Evolutionary conservation across 2,113 vertebrate genomes (phyloP), one percentile per base, ranked within the genome.

Genomic region (Anhinga rufa): DNA sequence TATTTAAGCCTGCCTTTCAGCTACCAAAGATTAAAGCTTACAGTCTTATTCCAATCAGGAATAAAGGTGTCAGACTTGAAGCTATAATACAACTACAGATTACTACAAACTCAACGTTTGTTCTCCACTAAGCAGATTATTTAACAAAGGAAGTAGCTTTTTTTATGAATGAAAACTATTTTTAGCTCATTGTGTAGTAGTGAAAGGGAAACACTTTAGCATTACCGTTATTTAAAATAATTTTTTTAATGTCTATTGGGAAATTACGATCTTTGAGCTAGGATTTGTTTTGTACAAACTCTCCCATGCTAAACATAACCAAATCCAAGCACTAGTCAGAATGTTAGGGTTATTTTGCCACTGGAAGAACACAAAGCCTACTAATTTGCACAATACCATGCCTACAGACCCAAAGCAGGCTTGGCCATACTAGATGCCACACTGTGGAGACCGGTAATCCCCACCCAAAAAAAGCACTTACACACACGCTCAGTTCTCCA

Each of bases 131-230:
- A 79, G 49, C 29, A 72, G 77, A 89, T 95, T 92, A 96, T 61
- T 96, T 93, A 96, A 92, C 81, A 93, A 89, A 92, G 96, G 96
- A 97, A 96, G 42, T 52, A 69, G 77, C 17, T 65, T 85, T 96
- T 83, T 92, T 93, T 82, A 94, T 97, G 92, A 97, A 97, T 96
- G 91, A 96, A 96, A 91, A 60, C 74, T 94, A 97, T 96, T 92
- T 96, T 93, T 93, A 92, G 81, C 40, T 86, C 70, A 89, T 57
- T 96, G 88, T 85, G 38, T 76, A 94, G 92, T 28, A 92, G 61
- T 42, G 49, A 95, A 83, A 96, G 94, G 77, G 65, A 96, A 92
- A 85, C 54, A 64, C 55, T 93, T 89, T 9, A 82, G 61, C 57
- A 76, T 75, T 83, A 79, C 60, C 20, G 7, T 57, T 86, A 94